phyloP scores from a whole-genome alignment of 2,797 vertebrate genomes.

The Enteromius thamalakanensis region DNA sequence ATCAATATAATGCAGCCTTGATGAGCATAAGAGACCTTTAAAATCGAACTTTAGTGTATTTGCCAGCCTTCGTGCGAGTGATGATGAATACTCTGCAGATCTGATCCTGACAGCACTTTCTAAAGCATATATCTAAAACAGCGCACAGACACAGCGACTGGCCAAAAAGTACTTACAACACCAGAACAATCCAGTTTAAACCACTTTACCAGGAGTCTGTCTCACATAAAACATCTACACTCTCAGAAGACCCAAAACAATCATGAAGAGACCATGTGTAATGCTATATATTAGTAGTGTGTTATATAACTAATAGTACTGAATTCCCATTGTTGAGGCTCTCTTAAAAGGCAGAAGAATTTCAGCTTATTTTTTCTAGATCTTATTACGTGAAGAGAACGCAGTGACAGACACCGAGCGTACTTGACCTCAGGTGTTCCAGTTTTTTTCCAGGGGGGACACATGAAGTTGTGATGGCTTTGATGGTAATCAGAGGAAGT shows the following conservation, averaged over 20 bases:
- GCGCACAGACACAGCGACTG: not conserved
- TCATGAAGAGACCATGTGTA: slow-evolving; percentile 56
- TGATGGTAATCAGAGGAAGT: slow-evolving; percentile 42
- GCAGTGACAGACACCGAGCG: slow-evolving; percentile 63
- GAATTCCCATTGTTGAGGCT: slow-evolving; percentile 21
- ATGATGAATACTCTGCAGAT: not conserved
- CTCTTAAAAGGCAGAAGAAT: slow-evolving; percentile 29
- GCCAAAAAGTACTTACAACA: not conserved
- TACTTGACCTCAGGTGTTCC: slow-evolving; percentile 62
- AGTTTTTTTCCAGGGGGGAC: slow-evolving; percentile 61
- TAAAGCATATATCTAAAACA: not conserved
- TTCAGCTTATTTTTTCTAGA: slow-evolving; percentile 53
- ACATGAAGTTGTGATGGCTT: slow-evolving; percentile 30
- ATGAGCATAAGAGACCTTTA: not conserved
- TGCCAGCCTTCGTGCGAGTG: not conserved
- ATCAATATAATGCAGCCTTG: not conserved
- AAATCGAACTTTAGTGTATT: not conserved
- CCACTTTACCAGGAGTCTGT: not conserved
- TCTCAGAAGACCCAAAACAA: not conserved
- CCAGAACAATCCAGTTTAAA: not conserved
- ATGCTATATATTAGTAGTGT: slow-evolving; percentile 40
- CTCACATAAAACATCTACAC: not conserved
- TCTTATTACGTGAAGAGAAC: slow-evolving; percentile 46
- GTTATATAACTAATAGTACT: slow-evolving; percentile 3
- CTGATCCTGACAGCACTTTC: not conserved